phyloP scores from a whole-genome alignment of 1,140 invertebrate genomes.

The Drosophila arawakana region DNA sequence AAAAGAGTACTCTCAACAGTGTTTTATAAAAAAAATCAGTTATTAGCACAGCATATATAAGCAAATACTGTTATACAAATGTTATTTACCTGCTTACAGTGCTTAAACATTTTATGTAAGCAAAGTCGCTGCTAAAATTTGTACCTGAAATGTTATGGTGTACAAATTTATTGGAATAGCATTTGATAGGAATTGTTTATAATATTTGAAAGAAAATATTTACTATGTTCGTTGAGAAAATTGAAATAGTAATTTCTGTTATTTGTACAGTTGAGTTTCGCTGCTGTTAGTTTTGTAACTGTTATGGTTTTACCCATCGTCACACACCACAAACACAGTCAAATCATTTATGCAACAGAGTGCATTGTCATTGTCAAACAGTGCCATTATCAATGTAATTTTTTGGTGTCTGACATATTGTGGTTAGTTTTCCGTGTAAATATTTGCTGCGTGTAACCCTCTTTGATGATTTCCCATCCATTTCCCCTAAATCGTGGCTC shows the following conservation, averaged over 20 bases:
- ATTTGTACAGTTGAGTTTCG: neutral
- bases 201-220: too few relatives aligned
- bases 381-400: constrained; percentile 38
- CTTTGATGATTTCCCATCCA: neutral
- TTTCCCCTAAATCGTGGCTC: neutral
- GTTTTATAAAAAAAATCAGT: neutral
- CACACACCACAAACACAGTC: neutral
- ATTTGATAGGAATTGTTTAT: too few relatives aligned
- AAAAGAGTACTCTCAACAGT: neutral
- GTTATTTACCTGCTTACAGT: too few relatives aligned
- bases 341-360: constrained; percentile 23
- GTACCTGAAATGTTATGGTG: too few relatives aligned
- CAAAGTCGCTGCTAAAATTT: too few relatives aligned
- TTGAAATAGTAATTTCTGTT: too few relatives aligned
- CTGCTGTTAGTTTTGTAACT: neutral
- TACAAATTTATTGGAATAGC: too few relatives aligned
- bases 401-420: constrained; percentile 29
- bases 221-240: too few relatives aligned
- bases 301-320: constrained; percentile 1
- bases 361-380: constrained; percentile 45
- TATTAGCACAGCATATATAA: too few relatives aligned
- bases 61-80: too few relatives aligned
- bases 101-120: too few relatives aligned
- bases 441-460: constrained; percentile 13
- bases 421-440: constrained; percentile 25